Conservation (phyloP, 2,888 invertebrate species). For the Zaprionus obscuricornis region DNA sequence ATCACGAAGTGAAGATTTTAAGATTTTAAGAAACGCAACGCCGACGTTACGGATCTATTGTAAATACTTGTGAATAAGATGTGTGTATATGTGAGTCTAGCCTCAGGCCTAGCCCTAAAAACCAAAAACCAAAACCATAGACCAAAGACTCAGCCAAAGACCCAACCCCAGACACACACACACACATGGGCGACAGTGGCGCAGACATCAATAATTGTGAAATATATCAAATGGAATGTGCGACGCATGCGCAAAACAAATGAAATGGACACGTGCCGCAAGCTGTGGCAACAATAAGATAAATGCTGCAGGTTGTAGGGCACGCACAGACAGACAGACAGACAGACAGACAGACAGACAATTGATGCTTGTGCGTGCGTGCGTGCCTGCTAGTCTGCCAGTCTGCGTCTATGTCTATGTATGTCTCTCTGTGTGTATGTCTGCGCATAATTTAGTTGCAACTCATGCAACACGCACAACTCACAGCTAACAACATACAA, state of each 20-base stretch:
- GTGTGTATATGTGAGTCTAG: too few relatives aligned
- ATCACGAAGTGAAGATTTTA: constrained; percentile 52
- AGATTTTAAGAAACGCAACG: constrained; percentile 14
- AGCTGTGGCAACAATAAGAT: constrained; percentile 48
- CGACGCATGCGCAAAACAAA: constrained; percentile 74
- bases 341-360: not conserved
- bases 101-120: not conserved
- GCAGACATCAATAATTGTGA: constrained; percentile 41
- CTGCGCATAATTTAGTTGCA: constrained; percentile 56
- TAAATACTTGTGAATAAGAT: too few relatives aligned
- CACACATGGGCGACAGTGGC: not conserved
- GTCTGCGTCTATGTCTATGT: not conserved
- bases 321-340: constrained; percentile 49
- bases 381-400: too few relatives aligned
- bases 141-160: constrained; percentile 9
- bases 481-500: too few relatives aligned
- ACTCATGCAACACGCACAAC: constrained; percentile 1
- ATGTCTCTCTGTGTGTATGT: constrained; percentile 28
- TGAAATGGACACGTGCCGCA: constrained; percentile 46
- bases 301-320: constrained; percentile 53
- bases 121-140: too few relatives aligned
- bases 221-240: constrained; percentile 62
- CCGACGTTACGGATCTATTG: constrained; percentile 3
- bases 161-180: constrained; percentile 8
- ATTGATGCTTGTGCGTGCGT: too few relatives aligned